A percentile compares a stretch with the other conserved stretches of the same genome.
These are phyloP conservation scores for Merodon equestris DNA, from an alignment of 2,888 invertebrate species.

Conservation along the genomic window DNA sequence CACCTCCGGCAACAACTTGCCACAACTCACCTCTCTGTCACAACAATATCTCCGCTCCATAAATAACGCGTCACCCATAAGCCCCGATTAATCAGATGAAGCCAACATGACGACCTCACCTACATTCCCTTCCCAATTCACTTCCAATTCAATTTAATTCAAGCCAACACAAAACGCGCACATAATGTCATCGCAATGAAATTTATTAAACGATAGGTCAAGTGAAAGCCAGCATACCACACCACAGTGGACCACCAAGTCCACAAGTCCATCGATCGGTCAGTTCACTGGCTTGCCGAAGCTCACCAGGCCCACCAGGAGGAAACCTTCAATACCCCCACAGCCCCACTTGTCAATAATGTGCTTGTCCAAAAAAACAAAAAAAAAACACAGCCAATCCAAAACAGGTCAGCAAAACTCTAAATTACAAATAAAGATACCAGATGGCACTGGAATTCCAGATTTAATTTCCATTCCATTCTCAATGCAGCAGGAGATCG, in stretches of 20 bases:
- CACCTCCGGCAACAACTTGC: conserved; percentile 59
- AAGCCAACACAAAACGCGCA: conserved; percentile 59
- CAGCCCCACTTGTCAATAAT: conserved; percentile 54
- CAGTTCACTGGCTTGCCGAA: too few species aligned
- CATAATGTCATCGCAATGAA: conserved; percentile 63
- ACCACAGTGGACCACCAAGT: conserved; percentile 23
- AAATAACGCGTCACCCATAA: conserved; percentile 63
- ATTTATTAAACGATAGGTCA: conserved; percentile 69
- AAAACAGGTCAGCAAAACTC: conserved; percentile 66
- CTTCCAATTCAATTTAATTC: conserved; percentile 53
- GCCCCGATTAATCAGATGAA: conserved; percentile 66
- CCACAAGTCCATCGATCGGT: too few species aligned
- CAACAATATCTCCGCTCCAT: conserved; percentile 52
- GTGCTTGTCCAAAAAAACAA: too few species aligned
- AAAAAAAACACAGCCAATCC: too few species aligned
- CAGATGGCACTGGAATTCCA: conserved; percentile 68
- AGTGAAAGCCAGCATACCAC: conserved; percentile 61
- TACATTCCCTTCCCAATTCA: conserved; percentile 48
- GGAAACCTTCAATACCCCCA: conserved; percentile 52
- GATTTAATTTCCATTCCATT: conserved; percentile 65
- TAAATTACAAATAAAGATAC: conserved; percentile 69
- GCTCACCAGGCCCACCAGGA: too few species aligned
- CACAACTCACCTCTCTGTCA: conserved; percentile 60
- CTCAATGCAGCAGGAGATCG: not conserved
- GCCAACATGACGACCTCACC: conserved; percentile 65